Conservation (phyloP, 1,140 invertebrate species). For the Dreissena rostriformis region DNA sequence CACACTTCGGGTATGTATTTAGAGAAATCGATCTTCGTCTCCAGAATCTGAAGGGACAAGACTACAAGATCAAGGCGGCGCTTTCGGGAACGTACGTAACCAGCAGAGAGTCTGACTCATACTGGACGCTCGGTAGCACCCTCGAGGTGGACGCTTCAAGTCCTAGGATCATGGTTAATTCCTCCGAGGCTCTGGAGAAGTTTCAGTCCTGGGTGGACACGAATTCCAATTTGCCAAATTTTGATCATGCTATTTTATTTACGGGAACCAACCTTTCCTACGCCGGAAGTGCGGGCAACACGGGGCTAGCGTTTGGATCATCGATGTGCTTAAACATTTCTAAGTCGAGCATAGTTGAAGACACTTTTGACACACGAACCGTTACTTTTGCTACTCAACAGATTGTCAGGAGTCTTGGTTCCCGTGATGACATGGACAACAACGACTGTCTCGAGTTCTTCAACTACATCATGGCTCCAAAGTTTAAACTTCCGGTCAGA, state of each 20-base stretch:
- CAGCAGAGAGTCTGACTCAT: slow-evolving; percentile 33
- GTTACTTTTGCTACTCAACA: slow-evolving; percentile 43
- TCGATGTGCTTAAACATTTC: slow-evolving; percentile 55
- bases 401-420: slow-evolving; percentile 58
- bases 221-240: slow-evolving; percentile 26
- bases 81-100: slow-evolving; percentile 43
- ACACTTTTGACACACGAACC: slow-evolving; percentile 44
- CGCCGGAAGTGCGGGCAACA: slow-evolving; percentile 49
- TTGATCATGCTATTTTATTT: slow-evolving; percentile 53
- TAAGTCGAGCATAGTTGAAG: slow-evolving; percentile 48
- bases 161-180: slow-evolving; percentile 42
- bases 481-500: slow-evolving; percentile 56
- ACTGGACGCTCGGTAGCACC: slow-evolving; percentile 36
- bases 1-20: slow-evolving; percentile 41
- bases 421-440: slow-evolving; percentile 68
- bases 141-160: slow-evolving; percentile 16
- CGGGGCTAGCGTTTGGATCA: slow-evolving; percentile 44
- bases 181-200: slow-evolving; percentile 51
- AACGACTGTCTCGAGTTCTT: slow-evolving; percentile 66
- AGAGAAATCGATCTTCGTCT: slow-evolving; percentile 38
- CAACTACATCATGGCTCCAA: slow-evolving; percentile 67
- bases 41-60: slow-evolving; percentile 15
- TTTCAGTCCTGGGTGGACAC: slow-evolving; percentile 51
- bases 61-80: slow-evolving; percentile 21
- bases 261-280: slow-evolving; percentile 53